Conservation (phyloP, 2,797 vertebrate species). For the Fratercula arctica region DNA sequence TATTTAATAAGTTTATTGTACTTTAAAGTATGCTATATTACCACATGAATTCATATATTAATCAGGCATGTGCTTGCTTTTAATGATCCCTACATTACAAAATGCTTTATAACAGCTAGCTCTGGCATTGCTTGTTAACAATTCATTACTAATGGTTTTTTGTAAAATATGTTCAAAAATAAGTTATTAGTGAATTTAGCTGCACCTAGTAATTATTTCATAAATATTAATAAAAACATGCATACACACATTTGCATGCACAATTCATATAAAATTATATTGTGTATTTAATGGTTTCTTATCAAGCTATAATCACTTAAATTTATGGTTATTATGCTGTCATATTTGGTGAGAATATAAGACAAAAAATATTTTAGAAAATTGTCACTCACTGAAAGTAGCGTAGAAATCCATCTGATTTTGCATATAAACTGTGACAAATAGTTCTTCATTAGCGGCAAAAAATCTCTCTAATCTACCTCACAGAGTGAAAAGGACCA, state of each 20-base stretch:
- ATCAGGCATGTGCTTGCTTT: constrained; percentile 12
- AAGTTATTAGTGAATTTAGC: constrained; percentile 63
- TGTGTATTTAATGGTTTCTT: constrained; percentile 43
- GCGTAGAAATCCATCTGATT: constrained; percentile 32
- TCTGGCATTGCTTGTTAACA: constrained; percentile 36
- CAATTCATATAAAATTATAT: constrained; percentile 53
- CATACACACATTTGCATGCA: background rate
- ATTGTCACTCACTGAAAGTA: constrained; percentile 19
- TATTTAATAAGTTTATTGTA: background rate
- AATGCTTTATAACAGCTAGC: background rate
- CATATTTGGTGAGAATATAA: constrained; percentile 50
- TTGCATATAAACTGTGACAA: constrained; percentile 36
- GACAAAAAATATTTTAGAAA: constrained; percentile 60
- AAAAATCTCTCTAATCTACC: background rate
- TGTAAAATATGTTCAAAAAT: constrained; percentile 45
- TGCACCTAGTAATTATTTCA: constrained; percentile 67
- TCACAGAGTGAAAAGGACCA: background rate
- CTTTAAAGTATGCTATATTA: background rate
- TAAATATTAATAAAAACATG: constrained; percentile 70
- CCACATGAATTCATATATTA: background rate
- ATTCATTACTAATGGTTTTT: constrained; percentile 43
- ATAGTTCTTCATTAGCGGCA: constrained; percentile 4
- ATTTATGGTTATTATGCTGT: constrained; percentile 60
- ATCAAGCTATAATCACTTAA: constrained; percentile 49
- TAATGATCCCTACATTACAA: constrained; percentile 17